Evolutionary conservation across 2,797 vertebrate genomes (phyloP).

Genomic region (Protonibea diacanthus): DNA sequence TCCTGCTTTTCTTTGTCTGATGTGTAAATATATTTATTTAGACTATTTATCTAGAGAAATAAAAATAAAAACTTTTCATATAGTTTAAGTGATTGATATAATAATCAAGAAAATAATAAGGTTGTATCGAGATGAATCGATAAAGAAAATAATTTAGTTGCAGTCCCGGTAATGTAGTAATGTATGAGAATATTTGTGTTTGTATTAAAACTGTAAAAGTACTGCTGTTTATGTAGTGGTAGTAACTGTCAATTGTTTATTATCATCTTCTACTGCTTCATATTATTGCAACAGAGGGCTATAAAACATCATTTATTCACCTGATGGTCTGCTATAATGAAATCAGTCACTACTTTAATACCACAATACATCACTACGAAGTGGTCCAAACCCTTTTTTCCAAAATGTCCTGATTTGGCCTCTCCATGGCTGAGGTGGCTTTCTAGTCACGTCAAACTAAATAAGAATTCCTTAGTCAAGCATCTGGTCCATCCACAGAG

Average conservation of each 20-base stretch:
- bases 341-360: not conserved
- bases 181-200: not conserved
- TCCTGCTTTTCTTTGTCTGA: not conserved
- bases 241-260: not conserved
- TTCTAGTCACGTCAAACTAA: constrained; percentile 27
- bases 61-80: not conserved
- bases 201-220: not conserved
- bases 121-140: not conserved
- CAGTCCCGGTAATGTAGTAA: not conserved
- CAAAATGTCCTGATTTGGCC: constrained; percentile 9
- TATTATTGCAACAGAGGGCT: not conserved
- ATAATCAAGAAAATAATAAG: not conserved
- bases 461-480: constrained; percentile 37
- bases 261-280: not conserved
- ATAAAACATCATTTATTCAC: not conserved
- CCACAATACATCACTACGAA: not conserved
- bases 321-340: not conserved
- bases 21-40: too few relatives aligned
- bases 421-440: not conserved
- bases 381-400: not conserved
- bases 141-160: not conserved
- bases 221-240: not conserved
- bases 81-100: not conserved
- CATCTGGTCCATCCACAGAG: constrained; percentile 13
- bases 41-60: too few relatives aligned